Base-by-base conservation (phyloP, 2,113 vertebrate genomes). In the Micronycteris hirsuta region DNA sequence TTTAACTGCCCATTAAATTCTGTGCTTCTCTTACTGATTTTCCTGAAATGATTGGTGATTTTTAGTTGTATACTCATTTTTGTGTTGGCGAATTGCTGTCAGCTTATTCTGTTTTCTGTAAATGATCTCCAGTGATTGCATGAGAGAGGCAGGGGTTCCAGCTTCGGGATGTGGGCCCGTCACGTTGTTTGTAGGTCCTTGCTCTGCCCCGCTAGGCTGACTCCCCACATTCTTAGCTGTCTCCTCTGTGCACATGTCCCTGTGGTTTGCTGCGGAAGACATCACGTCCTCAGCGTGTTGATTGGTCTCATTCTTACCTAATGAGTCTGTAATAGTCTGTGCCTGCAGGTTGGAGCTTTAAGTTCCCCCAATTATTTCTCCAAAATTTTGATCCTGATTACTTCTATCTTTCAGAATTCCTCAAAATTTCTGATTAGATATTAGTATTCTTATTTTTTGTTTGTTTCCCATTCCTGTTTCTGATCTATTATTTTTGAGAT, bases 11-110 rank as follows among this genome's bases (percentile, higher is more conserved):
- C 33, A n/a, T 90, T 90, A 31, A 84, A 80, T 61, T 38, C 73
- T 52, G 33, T 58, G 7, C 63, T 68, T 78, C n/a, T 63, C 3
- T 73, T 90, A 24, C 49, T 85, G 71, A 19, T 86, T 80, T 80
- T 89, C 63, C 65, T 84, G 54, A 95, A 96, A 63, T 47, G 20
- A 38, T 83, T 73, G 38, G n/a, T 94, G 74, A 71, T 36, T 83
- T 93, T 92, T 58, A 17, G 10, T 86, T 67, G 26, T 77, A 8
- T 82, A 47, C 9, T 91, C 28, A 67, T 38, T 43, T 49, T 70
- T 89, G 13, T 77, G 49, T n/a, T 89, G 89, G 31, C 89, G 15
- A 85, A 71, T 65, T 73, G 36, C 7, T 43, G 5, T 54, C 41
- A 82, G 17, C 13, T 82, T 61, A 36, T 86, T 89, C 9, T 77